Evolutionary conservation across 1,140 invertebrate species (phyloP), one percentile per base, ranked within the genome.

Genomic region (Drosophila pectinifera): DNA sequence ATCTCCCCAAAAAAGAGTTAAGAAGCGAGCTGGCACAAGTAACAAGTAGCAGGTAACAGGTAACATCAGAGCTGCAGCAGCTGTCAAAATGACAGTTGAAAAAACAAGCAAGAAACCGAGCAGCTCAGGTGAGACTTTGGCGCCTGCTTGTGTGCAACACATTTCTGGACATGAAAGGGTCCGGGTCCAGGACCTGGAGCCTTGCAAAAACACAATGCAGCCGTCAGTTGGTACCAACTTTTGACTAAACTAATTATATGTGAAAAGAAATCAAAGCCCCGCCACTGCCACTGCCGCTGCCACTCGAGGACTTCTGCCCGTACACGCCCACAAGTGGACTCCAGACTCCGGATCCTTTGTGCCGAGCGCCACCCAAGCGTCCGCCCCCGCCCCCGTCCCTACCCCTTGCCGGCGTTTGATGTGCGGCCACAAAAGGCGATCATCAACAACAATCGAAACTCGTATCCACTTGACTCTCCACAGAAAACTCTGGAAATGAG

Each of bases 71-170:
- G 58, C 65, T 57, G 59, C 46, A 68, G 72, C 83, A 88, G 82
- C 82, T 86, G 83, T 86, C 83, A 86, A 86, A 86, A 86, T 86
- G 78, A 86, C 83, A 86, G 83, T 82, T 86, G 75, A 64, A 70
- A 81, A 81, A 86, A 86, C 82, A 86, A 77, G 57, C 41, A 43
- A 73, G 63, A 59, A 70, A 55, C 72, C 45, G 42, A 38, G 74
- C 8, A 46, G 46, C 65, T 67, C 45, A 34, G 62, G 42, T 59
- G 65, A 85, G 75, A 85, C 81, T 80, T 73, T 80, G 61, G 76
- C 57, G 68, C 51, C 78, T 61, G 45, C 51, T 59, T 67, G 59
- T 20, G 43, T 78, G 76, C 76, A 78, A 70, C 75, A 79, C 31
- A 69, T 55, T 78, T 67, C 77, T 77, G 61, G 77, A 80, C 77